A percentile compares a stretch with the other conserved stretches of the same genome.
phyloP scores from a whole-genome alignment of 2,888 invertebrate genomes.

The Rutpela maculata region DNA sequence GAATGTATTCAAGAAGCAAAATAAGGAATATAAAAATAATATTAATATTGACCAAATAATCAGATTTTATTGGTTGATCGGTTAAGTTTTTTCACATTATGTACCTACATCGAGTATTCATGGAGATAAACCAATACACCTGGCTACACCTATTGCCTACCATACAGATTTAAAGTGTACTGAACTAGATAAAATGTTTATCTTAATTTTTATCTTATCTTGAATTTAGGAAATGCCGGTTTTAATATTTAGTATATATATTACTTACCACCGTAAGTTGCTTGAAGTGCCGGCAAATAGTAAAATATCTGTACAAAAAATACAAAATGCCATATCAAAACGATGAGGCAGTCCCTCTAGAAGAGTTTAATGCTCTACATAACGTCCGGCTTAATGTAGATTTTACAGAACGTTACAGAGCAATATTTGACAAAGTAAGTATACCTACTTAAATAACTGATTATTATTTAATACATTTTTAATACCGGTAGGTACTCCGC shows the following conservation, averaged over 20 bases:
- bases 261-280: background rate
- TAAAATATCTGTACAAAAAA: background rate
- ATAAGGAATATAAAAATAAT: too few relatives aligned
- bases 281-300: background rate
- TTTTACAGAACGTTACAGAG: slow-evolving; percentile 1
- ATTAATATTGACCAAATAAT: too few relatives aligned
- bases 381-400: background rate
- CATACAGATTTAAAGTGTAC: background rate
- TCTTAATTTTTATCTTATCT: background rate
- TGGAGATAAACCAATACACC: too few relatives aligned
- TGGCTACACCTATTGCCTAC: too few relatives aligned
- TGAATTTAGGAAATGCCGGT: background rate
- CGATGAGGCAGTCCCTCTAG: slow-evolving; percentile 22
- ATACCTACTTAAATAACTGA: background rate
- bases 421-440: slow-evolving; percentile 26
- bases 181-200: background rate
- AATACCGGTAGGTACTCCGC: background rate
- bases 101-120: too few relatives aligned
- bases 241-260: background rate
- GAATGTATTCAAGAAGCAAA: too few relatives aligned
- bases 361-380: slow-evolving; percentile 1
- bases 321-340: slow-evolving; percentile 10
- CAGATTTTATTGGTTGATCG: too few relatives aligned
- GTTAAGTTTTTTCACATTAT: too few relatives aligned
- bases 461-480: background rate